These are phyloP conservation scores for Geodia barretti DNA, from an alignment of 37 sponge, comb jelly and placozoan genomes.

Conservation along the genomic window DNA sequence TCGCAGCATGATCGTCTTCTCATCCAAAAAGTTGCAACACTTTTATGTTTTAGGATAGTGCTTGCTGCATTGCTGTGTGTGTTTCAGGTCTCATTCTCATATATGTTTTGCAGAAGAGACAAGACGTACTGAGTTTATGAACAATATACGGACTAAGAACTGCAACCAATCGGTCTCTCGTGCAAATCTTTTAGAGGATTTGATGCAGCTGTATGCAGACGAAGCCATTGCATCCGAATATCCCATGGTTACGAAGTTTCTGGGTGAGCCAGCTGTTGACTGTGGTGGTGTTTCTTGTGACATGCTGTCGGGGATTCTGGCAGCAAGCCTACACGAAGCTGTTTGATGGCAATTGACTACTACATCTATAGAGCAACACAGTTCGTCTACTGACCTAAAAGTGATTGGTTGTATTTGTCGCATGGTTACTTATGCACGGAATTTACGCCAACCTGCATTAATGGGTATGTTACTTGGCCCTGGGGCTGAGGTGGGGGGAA, in stretches of 20 bases:
- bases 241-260: neutral
- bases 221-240: neutral
- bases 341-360: neutral
- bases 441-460: no score
- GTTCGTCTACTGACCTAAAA: no score
- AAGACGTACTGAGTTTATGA: neutral
- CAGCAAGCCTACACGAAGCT: neutral
- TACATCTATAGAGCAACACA: neutral
- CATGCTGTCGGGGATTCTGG: neutral
- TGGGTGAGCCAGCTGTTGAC: neutral
- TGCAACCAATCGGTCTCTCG: neutral
- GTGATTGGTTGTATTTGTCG: no score
- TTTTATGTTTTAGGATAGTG: no score
- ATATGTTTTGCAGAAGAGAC: neutral
- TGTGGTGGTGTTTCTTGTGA: conserved; percentile 1
- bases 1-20: no score
- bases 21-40: no score
- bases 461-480: no score
- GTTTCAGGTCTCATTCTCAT: no score
- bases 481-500: no score
- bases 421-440: no score
- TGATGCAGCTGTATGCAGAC: neutral
- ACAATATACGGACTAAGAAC: neutral
- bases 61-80: no score
- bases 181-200: neutral